These are phyloP conservation scores for Priocnemis perturbator DNA, from an alignment of 2,888 invertebrate species.

Conservation along the genomic window DNA sequence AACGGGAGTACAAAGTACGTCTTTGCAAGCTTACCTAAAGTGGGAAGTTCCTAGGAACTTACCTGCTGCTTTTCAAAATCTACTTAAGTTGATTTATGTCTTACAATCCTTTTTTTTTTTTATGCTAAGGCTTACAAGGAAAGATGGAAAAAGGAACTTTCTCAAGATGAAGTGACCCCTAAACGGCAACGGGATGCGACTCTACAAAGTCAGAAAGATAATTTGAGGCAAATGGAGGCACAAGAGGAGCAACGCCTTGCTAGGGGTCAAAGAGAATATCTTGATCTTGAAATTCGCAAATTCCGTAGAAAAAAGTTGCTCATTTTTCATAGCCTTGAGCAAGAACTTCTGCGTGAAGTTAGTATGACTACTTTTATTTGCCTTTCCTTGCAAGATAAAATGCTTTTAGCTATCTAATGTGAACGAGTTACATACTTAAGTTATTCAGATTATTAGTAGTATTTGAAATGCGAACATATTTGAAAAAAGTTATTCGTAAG, in stretches of 20 bases:
- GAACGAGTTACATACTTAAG: not conserved
- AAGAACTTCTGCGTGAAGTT: constrained; percentile 93
- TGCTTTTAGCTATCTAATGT: not conserved
- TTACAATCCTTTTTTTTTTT: not conserved
- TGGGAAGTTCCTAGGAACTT: not conserved
- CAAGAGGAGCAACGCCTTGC: constrained; percentile 92
- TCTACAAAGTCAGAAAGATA: constrained; percentile 94
- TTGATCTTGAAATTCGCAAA: constrained; percentile 94
- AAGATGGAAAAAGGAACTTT: constrained; percentile 94
- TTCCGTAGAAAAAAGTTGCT: constrained; percentile 93
- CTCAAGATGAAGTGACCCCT: constrained; percentile 93
- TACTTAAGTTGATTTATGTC: no score
- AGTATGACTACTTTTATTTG: constrained; percentile 50
- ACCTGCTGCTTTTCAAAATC: no score
- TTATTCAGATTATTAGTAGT: not conserved
- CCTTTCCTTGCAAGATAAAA: no score
- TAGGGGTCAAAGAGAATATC: constrained; percentile 91
- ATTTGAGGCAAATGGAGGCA: constrained; percentile 92
- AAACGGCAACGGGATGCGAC: constrained; percentile 94
- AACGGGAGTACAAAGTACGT: constrained; percentile 91
- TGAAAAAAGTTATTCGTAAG: constrained; percentile 11
- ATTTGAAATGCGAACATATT: no score
- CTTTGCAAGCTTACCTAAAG: constrained; percentile 4
- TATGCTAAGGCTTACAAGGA: constrained; percentile 87
- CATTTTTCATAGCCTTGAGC: constrained; percentile 90